Conservation (phyloP, 2,113 vertebrate genomes). For the Hiodon tergisus region DNA sequence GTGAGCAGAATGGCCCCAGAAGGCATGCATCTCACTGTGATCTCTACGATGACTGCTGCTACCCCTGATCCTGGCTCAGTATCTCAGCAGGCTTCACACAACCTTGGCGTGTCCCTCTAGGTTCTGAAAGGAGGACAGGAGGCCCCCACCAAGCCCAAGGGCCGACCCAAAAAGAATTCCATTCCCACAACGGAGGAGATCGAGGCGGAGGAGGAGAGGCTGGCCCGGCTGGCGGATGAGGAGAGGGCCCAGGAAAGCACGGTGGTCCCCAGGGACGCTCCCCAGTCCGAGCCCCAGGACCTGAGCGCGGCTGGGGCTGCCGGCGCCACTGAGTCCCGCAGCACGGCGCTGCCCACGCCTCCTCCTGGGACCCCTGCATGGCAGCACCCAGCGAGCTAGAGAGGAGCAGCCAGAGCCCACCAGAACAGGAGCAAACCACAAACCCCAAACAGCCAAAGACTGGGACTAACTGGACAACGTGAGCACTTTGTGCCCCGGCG, state of each 20-base stretch:
- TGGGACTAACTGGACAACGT: conserved; percentile 42
- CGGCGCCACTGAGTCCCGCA: conserved; percentile 43
- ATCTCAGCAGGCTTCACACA: conserved; percentile 48
- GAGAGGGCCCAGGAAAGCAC: conserved; percentile 31
- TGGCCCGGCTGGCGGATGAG: conserved; percentile 67
- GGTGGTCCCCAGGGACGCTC: conserved; percentile 24
- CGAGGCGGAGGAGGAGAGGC: conserved; percentile 87
- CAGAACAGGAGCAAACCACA: background rate
- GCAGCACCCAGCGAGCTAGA: conserved; percentile 50
- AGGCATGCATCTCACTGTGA: conserved; percentile 59
- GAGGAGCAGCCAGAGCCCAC: conserved; percentile 27
- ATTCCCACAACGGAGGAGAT: conserved; percentile 96
- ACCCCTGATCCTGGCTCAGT: conserved; percentile 7
- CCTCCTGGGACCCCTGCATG: conserved; percentile 29
- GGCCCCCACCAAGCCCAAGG: conserved; percentile 96
- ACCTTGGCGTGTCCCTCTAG: conserved; percentile 48
- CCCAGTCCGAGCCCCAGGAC: conserved; percentile 55
- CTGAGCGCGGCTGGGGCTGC: conserved; percentile 30
- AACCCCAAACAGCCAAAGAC: conserved; percentile 48
- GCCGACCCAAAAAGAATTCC: conserved; percentile 96
- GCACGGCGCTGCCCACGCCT: conserved; percentile 30
- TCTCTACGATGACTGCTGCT: conserved; percentile 56
- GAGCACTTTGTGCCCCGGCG: conserved; percentile 52
- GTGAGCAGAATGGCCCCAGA: conserved; percentile 30
- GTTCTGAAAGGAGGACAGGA: conserved; percentile 97